Conservation (phyloP, 2,888 invertebrate species). For the Torymus texanus region DNA sequence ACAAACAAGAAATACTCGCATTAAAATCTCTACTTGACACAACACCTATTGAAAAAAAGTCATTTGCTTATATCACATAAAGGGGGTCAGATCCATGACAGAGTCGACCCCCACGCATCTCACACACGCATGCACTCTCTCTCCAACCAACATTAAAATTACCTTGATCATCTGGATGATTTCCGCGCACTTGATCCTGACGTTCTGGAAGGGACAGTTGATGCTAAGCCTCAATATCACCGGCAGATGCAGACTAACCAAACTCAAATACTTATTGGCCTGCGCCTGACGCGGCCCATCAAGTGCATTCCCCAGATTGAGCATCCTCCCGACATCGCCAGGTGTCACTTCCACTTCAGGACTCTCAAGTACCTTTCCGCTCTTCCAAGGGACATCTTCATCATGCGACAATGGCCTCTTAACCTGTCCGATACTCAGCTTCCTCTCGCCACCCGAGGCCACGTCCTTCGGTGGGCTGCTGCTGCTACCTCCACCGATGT, state of each 20-base stretch:
- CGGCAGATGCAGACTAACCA: constrained; percentile 78
- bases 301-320: constrained; percentile 72
- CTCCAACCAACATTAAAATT: constrained; percentile 54
- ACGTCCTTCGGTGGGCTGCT: constrained; percentile 46
- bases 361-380: constrained; percentile 67
- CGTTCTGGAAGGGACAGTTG: constrained; percentile 79
- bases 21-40: too few species aligned
- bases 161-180: constrained; percentile 79
- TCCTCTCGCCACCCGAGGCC: constrained; percentile 63
- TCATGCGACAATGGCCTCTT: constrained; percentile 71
- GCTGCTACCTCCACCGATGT: constrained; percentile 54
- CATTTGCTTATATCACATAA: too few species aligned
- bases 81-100: too few species aligned
- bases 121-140: too few species aligned
- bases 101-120: too few species aligned
- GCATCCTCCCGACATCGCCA: constrained; percentile 74
- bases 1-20: neutral
- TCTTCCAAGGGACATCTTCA: constrained; percentile 72
- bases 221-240: constrained; percentile 78
- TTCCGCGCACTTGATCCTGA: constrained; percentile 78
- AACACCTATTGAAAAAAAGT: too few species aligned
- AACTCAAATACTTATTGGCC: constrained; percentile 76
- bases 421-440: constrained; percentile 70
- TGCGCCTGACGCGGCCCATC: constrained; percentile 72
- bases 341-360: constrained; percentile 64